Evolutionary conservation across 2,797 vertebrate species (phyloP).

Genomic region (Cryptoblepharus egeriae): DNA sequence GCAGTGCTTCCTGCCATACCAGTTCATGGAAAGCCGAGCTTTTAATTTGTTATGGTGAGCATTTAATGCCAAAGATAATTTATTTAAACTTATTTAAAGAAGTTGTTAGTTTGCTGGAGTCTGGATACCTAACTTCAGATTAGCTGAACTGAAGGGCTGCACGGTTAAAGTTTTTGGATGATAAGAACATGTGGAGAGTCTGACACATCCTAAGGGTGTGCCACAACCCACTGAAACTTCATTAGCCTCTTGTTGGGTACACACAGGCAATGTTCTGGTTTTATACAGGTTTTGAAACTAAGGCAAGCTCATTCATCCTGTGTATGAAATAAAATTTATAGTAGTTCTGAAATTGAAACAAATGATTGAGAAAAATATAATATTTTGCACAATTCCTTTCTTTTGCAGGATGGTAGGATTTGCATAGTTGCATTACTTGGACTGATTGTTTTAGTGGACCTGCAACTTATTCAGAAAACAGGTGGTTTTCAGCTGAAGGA

Average conservation of each 20-base stretch:
- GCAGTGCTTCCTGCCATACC: too few species aligned
- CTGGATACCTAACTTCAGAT: not conserved
- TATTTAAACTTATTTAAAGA: not conserved
- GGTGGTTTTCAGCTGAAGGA: not conserved
- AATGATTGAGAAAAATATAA: too few species aligned
- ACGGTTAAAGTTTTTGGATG: not conserved
- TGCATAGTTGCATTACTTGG: not conserved
- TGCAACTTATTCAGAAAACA: not conserved
- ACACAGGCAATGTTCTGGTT: not conserved
- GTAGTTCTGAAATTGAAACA: not conserved
- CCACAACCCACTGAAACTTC: not conserved
- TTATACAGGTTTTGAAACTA: not conserved
- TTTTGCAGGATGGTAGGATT: not conserved
- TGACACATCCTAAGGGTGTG: not conserved
- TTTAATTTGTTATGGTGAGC: not conserved
- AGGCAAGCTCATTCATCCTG: not conserved
- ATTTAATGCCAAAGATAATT: not conserved
- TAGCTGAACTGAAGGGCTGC: not conserved
- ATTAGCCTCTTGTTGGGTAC: not conserved
- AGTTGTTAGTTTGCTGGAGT: not conserved
- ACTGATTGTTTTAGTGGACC: not conserved
- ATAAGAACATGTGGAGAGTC: not conserved
- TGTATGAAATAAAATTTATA: not conserved
- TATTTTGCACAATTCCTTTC: too few species aligned
- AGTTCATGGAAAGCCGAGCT: too few species aligned